Percentiles rank a stretch among this genome's conserved stretches.
Conservation (phyloP, 2,888 invertebrate species). For the Campoplex nolae region DNA sequence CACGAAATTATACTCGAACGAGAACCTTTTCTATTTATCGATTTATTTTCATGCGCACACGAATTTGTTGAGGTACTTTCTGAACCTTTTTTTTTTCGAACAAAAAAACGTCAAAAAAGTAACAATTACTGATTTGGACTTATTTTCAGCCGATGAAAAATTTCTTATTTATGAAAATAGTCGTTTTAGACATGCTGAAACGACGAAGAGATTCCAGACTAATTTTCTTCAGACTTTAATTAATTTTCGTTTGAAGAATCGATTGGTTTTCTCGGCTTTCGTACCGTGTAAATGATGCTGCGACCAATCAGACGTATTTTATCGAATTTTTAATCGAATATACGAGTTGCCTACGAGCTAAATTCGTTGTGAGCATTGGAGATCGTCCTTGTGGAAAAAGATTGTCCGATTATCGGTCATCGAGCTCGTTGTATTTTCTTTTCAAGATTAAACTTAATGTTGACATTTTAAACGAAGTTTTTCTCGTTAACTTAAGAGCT, state of each 20-base stretch:
- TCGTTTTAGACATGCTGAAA: background rate
- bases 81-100: too few species aligned
- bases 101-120: too few species aligned
- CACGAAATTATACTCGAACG: conserved; percentile 4
- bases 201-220: background rate
- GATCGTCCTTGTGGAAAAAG: conserved; percentile 3
- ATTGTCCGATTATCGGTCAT: conserved; percentile 51
- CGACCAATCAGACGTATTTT: background rate
- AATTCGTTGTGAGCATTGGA: conserved; percentile 4
- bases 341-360: background rate
- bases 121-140: too few species aligned
- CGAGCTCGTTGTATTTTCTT: conserved; percentile 32
- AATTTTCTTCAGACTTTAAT: background rate
- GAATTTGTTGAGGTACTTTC: too few species aligned
- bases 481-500: conserved; percentile 5
- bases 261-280: background rate
- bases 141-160: background rate
- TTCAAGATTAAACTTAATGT: conserved; percentile 16
- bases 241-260: background rate
- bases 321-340: background rate
- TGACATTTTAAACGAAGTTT: conserved; percentile 38
- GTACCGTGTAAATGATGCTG: background rate
- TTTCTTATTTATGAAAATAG: background rate
- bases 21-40: background rate
- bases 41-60: background rate